Conservation (phyloP, 2,888 invertebrate species). For the Sicus ferrugineus region DNA sequence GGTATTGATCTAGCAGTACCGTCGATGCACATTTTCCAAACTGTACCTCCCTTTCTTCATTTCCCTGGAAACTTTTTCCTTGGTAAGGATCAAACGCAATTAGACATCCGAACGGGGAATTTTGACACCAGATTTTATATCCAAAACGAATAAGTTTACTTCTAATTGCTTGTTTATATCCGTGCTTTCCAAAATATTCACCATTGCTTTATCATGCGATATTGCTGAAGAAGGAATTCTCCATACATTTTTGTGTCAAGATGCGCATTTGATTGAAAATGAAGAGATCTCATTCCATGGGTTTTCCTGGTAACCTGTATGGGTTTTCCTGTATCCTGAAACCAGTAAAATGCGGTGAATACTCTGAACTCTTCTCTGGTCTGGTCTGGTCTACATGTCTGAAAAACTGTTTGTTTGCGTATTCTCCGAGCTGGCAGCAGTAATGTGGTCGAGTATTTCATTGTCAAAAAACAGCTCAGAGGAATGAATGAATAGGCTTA, state of each 20-base stretch:
- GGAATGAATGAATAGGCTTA: too few species aligned
- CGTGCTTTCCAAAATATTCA: conserved; percentile 31
- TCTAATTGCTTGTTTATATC: conserved; percentile 30
- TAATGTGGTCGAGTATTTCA: conserved; percentile 26
- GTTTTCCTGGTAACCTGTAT: conserved; percentile 25
- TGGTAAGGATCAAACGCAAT: conserved; percentile 33
- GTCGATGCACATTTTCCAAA: conserved; percentile 36
- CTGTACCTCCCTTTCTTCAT: conserved; percentile 21
- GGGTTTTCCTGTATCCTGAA: too few species aligned
- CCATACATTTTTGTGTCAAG: conserved; percentile 14
- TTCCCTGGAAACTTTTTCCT: conserved; percentile 28
- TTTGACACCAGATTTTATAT: conserved; percentile 36
- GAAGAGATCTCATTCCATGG: conserved; percentile 26
- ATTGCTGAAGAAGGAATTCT: not conserved
- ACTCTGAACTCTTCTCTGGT: too few species aligned
- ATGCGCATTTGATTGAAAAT: conserved; percentile 20
- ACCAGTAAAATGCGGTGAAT: too few species aligned
- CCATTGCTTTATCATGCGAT: conserved; percentile 24
- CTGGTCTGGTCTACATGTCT: conserved; percentile 23
- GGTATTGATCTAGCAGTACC: conserved; percentile 5
- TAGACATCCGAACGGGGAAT: conserved; percentile 32
- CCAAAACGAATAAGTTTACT: conserved; percentile 33
- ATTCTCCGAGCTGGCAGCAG: conserved; percentile 1
- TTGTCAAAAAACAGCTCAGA: conserved; percentile 21
- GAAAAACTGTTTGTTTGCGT: conserved; percentile 13